phyloP scores from a whole-genome alignment of 1,140 invertebrate species.

The Ptiloglossa arizonensis region DNA sequence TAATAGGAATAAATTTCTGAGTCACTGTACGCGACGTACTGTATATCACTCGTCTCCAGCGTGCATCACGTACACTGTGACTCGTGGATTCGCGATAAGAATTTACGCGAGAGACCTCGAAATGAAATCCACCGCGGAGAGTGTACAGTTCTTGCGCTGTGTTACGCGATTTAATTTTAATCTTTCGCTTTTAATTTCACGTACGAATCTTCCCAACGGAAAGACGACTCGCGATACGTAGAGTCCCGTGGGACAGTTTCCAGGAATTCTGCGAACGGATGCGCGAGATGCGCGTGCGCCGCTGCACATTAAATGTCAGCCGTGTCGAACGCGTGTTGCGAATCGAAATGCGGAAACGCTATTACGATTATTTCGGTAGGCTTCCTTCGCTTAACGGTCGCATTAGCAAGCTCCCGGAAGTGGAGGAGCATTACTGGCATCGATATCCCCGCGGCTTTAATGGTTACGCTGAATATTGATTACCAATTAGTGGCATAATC shows the following conservation, averaged over 20 bases:
- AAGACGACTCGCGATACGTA: background rate
- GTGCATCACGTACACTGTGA: too few species aligned
- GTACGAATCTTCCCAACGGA: too few species aligned
- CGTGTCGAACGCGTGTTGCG: constrained; percentile 46
- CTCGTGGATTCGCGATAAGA: too few species aligned
- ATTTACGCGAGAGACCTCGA: too few species aligned
- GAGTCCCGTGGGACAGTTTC: background rate
- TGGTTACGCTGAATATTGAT: constrained; percentile 66
- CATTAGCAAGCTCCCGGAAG: constrained; percentile 39
- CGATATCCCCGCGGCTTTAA: constrained; percentile 57
- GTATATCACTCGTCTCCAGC: too few species aligned
- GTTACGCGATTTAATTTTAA: too few species aligned
- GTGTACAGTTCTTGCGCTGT: too few species aligned
- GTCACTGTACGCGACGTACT: too few species aligned
- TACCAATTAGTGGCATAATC: constrained; percentile 69
- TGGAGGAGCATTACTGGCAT: constrained; percentile 40
- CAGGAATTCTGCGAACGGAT: background rate
- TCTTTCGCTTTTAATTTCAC: too few species aligned
- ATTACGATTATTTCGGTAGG: constrained; percentile 53
- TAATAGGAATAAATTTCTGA: too few species aligned
- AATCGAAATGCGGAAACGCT: constrained; percentile 42
- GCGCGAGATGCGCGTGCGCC: constrained; percentile 13
- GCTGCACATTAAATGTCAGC: constrained; percentile 43
- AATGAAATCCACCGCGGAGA: too few species aligned
- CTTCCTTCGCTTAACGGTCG: constrained; percentile 42